Conservation (phyloP, 2,113 vertebrate species). For the Odocoileus hemionus region DNA sequence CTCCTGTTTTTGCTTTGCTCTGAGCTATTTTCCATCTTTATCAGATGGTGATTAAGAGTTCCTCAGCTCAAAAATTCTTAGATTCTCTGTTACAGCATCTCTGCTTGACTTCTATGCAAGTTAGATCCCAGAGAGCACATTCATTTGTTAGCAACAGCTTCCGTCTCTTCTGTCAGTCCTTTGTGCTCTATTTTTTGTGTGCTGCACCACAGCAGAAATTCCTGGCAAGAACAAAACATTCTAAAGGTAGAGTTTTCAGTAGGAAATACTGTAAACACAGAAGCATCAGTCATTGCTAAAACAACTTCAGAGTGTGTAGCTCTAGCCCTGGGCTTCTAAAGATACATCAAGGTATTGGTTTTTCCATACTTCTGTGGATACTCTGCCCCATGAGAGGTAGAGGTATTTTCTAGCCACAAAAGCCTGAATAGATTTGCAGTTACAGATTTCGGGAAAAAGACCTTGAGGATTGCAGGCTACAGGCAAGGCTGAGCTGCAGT, state of each 20-base stretch:
- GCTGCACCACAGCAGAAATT: neutral
- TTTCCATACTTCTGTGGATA: neutral
- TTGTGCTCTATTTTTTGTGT: neutral
- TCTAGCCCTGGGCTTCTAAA: neutral
- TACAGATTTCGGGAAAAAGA: neutral
- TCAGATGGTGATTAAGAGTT: neutral
- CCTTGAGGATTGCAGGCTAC: fast-evolving
- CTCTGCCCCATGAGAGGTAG: neutral
- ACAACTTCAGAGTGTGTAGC: neutral
- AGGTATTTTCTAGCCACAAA: neutral
- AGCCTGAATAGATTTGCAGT: neutral
- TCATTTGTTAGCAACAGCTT: neutral
- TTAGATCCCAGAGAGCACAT: neutral
- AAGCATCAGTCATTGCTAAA: neutral
- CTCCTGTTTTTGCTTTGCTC: neutral
- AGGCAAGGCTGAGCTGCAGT: neutral
- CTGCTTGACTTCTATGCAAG: neutral
- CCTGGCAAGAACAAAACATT: neutral
- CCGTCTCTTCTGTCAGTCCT: neutral
- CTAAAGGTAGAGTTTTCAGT: constrained; percentile 10
- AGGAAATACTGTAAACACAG: neutral
- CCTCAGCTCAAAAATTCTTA: neutral
- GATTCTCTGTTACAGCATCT: neutral
- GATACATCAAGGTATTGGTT: neutral
- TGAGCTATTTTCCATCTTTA: neutral